Evolutionary conservation across 2,888 invertebrate genomes (phyloP).

Genomic region (Leucophora obtusa): DNA sequence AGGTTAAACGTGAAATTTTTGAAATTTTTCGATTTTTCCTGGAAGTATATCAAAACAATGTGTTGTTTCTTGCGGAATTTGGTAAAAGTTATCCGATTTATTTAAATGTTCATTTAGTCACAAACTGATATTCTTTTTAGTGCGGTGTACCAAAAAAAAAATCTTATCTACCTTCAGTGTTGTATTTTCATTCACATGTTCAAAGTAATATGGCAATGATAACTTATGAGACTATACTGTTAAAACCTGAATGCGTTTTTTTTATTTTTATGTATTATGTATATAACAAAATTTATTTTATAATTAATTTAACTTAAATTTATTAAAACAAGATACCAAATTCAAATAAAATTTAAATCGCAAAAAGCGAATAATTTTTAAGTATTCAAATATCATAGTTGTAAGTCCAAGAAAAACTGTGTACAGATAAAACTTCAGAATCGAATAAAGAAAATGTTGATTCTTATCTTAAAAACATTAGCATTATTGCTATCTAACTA

Average conservation of each 20-base stretch:
- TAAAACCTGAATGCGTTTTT: slow-evolving; percentile 14
- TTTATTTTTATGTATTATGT: slow-evolving; percentile 11
- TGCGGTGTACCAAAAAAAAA: no score
- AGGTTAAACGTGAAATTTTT: no score
- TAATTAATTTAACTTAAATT: slow-evolving; percentile 2
- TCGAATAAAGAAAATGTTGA: no score
- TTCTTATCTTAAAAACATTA: no score
- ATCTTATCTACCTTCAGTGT: neutral
- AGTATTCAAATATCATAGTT: neutral
- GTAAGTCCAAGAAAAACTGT: neutral
- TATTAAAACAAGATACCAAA: slow-evolving; percentile 16
- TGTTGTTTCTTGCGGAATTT: no score
- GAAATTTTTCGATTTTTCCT: no score
- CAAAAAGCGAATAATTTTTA: neutral
- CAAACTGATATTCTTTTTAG: no score
- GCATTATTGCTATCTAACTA: no score
- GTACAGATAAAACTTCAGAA: no score
- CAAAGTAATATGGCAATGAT: neutral
- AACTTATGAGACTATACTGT: slow-evolving; percentile 18
- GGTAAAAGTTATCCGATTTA: no score
- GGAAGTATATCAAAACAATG: no score
- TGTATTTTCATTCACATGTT: neutral
- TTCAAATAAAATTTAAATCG: slow-evolving; percentile 28
- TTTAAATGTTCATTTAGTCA: no score
- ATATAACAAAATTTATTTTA: slow-evolving; percentile 1